phyloP scores from a whole-genome alignment of 2,797 vertebrate species.

The Spinus pinus region DNA sequence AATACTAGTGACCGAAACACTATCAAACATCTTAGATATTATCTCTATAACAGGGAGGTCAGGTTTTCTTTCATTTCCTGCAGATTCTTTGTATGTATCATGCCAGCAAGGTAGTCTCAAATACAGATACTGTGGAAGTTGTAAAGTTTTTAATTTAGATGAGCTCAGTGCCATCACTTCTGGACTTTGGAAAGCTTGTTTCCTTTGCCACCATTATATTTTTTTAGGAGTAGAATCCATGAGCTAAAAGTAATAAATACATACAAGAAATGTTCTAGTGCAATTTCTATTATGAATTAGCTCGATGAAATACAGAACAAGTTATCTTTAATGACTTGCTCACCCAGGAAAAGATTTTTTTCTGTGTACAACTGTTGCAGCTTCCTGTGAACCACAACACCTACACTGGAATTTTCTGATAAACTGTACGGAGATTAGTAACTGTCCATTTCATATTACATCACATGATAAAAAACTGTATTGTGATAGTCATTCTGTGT shows the following conservation, averaged over 20 bases:
- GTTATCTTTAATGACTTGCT: background rate
- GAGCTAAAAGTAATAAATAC: background rate
- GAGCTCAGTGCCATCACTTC: background rate
- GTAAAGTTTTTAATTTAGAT: background rate
- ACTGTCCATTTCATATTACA: background rate
- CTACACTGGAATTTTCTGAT: background rate
- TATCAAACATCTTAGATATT: background rate
- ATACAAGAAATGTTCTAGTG: background rate
- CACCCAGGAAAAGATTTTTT: background rate
- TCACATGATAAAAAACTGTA: background rate
- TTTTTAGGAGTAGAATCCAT: background rate
- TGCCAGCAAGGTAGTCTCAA: background rate
- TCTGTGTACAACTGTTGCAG: background rate
- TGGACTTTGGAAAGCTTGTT: background rate
- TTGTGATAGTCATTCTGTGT: background rate
- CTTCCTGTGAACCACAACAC: background rate
- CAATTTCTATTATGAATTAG: background rate
- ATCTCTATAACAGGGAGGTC: background rate
- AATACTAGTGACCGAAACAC: accelerated
- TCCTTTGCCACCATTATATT: background rate
- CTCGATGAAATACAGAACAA: background rate
- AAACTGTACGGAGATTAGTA: background rate
- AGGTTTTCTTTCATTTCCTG: background rate
- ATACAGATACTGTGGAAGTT: background rate
- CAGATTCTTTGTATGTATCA: background rate